These are phyloP conservation scores for Nibea coibor DNA, from an alignment of 2,113 vertebrate genomes.

Conservation along the genomic window DNA sequence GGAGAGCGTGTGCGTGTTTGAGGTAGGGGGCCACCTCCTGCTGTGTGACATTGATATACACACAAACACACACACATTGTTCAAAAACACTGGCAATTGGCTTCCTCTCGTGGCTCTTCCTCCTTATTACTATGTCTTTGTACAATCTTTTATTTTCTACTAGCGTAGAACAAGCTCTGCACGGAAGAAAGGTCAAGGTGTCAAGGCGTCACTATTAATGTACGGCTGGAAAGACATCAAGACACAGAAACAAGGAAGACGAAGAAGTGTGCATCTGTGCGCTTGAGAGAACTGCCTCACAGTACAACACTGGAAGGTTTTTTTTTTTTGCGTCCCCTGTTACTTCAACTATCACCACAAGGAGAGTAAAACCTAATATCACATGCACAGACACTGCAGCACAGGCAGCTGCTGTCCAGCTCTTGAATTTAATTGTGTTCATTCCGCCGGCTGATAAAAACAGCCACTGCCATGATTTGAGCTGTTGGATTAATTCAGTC, in stretches of 20 bases:
- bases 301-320: not conserved
- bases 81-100: constrained; percentile 46
- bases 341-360: not conserved
- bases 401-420: not conserved
- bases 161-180: constrained; percentile 14
- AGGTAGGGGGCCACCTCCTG: constrained; percentile 34
- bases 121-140: constrained; percentile 33
- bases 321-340: not conserved
- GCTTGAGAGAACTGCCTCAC: not conserved
- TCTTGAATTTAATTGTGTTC: not conserved
- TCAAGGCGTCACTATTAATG: constrained; percentile 48
- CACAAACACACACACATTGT: constrained; percentile 12
- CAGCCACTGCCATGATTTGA: constrained; percentile 11
- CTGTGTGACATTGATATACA: constrained; percentile 37
- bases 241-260: constrained; percentile 15
- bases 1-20: not conserved
- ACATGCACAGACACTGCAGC: not conserved
- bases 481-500: constrained; percentile 1
- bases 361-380: not conserved
- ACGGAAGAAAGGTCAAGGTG: constrained; percentile 62
- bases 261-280: constrained; percentile 7
- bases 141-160: constrained; percentile 5
- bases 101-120: constrained; percentile 18
- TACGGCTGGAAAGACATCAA: constrained; percentile 18
- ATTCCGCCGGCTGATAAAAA: not conserved